Conservation (phyloP, 2,113 vertebrate genomes). For the Brachyhypopomus occidentalis region DNA sequence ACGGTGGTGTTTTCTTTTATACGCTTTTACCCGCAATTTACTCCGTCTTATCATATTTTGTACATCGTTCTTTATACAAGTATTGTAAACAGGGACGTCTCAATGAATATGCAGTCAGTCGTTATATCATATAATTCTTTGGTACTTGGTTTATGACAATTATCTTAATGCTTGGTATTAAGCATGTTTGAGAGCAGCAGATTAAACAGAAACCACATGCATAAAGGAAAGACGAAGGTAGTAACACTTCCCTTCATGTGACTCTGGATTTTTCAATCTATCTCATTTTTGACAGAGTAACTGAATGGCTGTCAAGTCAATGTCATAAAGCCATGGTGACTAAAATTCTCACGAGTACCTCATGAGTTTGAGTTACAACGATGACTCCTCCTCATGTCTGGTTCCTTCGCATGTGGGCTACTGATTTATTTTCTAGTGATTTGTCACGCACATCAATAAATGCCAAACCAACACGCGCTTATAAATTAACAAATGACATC, state of each 20-base stretch:
- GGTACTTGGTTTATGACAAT: neutral
- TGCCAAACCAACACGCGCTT: neutral
- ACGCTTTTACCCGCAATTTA: too few species aligned
- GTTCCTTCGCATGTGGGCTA: neutral
- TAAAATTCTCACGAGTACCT: constrained; percentile 14
- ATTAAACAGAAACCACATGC: neutral
- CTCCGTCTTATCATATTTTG: too few species aligned
- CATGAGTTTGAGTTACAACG: neutral
- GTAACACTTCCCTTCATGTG: neutral
- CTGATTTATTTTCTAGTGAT: constrained; percentile 21
- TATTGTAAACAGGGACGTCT: too few species aligned
- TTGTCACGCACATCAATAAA: constrained; percentile 27
- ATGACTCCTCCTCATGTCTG: neutral
- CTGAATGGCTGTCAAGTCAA: neutral
- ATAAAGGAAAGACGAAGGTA: neutral
- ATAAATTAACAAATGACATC: constrained; percentile 33
- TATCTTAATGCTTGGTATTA: neutral
- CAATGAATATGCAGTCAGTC: neutral
- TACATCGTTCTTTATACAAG: neutral
- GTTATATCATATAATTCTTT: neutral
- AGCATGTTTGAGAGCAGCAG: neutral
- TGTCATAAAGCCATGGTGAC: constrained; percentile 23
- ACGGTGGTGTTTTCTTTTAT: too few species aligned
- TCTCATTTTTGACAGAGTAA: neutral
- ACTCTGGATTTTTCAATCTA: neutral